These are phyloP conservation scores for Drosophila longiperda DNA, from an alignment of 2,888 invertebrate species.

Conservation along the genomic window DNA sequence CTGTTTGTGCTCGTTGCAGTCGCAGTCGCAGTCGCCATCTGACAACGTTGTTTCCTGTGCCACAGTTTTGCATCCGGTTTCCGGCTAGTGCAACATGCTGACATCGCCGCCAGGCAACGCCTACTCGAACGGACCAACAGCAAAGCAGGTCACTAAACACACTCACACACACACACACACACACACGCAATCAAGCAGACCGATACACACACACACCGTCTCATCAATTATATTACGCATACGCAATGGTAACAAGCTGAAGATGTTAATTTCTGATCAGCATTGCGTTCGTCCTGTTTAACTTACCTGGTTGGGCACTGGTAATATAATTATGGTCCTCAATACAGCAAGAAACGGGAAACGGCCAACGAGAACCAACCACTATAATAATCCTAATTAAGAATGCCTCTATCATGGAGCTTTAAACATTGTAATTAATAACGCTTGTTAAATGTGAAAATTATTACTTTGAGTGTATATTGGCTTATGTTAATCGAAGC, in stretches of 20 bases:
- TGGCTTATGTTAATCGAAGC: conserved; percentile 27
- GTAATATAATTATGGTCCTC: conserved; percentile 29
- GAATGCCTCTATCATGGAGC: conserved; percentile 16
- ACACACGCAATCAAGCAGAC: not conserved
- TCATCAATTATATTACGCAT: conserved; percentile 60
- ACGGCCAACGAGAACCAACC: conserved; percentile 3
- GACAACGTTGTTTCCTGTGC: conserved; percentile 64
- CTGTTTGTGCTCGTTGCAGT: conserved; percentile 29
- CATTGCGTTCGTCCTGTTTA: conserved; percentile 5
- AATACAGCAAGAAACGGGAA: conserved; percentile 10
- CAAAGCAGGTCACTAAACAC: conserved; percentile 66
- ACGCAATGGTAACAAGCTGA: conserved; percentile 27
- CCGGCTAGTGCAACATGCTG: conserved; percentile 30
- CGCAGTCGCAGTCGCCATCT: conserved; percentile 10
- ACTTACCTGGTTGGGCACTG: conserved; percentile 1
- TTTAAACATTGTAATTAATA: conserved; percentile 53
- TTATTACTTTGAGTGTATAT: conserved; percentile 11
- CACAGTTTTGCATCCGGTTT: conserved; percentile 76
- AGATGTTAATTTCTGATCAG: conserved; percentile 54
- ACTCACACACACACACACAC: conserved; percentile 19
- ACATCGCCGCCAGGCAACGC: conserved; percentile 30
- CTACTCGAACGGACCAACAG: conserved; percentile 48
- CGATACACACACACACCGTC: conserved; percentile 1
- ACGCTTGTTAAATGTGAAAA: conserved; percentile 48
- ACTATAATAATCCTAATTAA: conserved; percentile 23